Percentiles rank a stretch among this genome's conserved stretches.
Evolutionary conservation across 2,888 invertebrate species (phyloP).

Genomic region (Polydesmus complanatus): DNA sequence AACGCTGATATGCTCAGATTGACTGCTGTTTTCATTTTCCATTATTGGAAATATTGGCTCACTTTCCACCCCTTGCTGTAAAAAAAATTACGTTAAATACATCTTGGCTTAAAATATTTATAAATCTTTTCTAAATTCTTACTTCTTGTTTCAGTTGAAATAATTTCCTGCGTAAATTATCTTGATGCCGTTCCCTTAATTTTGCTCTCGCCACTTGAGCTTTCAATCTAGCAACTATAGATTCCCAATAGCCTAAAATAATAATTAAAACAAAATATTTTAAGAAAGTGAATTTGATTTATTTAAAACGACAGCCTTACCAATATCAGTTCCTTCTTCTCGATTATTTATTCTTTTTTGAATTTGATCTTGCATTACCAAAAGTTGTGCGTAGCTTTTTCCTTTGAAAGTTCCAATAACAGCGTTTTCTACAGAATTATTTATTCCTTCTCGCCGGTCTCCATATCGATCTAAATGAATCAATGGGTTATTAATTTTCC

Average conservation of each 20-base stretch:
- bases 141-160: slow-evolving; percentile 54
- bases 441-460: slow-evolving; percentile 60
- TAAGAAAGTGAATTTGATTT: background rate
- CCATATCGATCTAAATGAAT: slow-evolving; percentile 25
- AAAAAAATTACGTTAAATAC: background rate
- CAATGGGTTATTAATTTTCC: background rate
- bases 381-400: slow-evolving; percentile 75
- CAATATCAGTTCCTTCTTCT: slow-evolving; percentile 82
- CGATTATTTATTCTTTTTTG: slow-evolving; percentile 69
- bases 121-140: background rate
- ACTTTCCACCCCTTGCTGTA: slow-evolving; percentile 20
- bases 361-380: slow-evolving; percentile 67
- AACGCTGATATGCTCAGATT: background rate
- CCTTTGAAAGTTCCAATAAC: slow-evolving; percentile 82
- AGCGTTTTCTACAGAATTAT: slow-evolving; percentile 79
- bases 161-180: slow-evolving; percentile 72
- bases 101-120: no score
- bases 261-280: slow-evolving; percentile 2
- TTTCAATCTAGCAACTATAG: slow-evolving; percentile 83
- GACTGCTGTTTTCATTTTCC: slow-evolving; percentile 18
- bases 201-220: slow-evolving; percentile 89
- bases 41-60: slow-evolving; percentile 31
- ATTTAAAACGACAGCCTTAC: slow-evolving; percentile 21
- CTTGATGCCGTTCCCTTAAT: slow-evolving; percentile 80
- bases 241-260: slow-evolving; percentile 76